Evolutionary conservation across 2,888 invertebrate species (phyloP), one percentile per base, ranked within the genome.

Genomic region (Nephrocerus scutellatus): DNA sequence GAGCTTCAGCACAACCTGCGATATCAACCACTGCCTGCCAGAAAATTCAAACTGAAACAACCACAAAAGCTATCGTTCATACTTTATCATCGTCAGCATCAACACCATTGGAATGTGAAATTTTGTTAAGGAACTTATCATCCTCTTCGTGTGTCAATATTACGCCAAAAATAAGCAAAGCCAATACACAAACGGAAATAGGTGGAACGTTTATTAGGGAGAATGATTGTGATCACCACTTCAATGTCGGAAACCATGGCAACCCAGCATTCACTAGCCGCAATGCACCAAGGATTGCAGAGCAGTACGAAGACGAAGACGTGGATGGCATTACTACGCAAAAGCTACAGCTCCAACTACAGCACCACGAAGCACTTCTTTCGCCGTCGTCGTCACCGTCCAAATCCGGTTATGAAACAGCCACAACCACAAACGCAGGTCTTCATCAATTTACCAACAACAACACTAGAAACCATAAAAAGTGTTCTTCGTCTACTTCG

Each of bases 401-500:
- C 29, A 57, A 52, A 18, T 54, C 54, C 56, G 23, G n/a, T n/a
- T n/a, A n/a, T n/a, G n/a, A 56, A 54, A 34, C 54, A 54, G 21
- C 54, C 55, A 29, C 48, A 56, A 3, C 36, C 44, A 10, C n/a
- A 10, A 22, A 22, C 23, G 23, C 23, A 8, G 23, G 8, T 10
- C 8, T 22, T 9, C 23, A 10, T 10, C 23, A 46, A 54, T 55
- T 36, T 57, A 57, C 1, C 57, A 59, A 3, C 56, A 56, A 26
- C n/a, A n/a, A n/a, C n/a, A n/a, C n/a, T n/a, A n/a, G n/a, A n/a
- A n/a, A n/a, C n/a, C n/a, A n/a, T n/a, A n/a, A n/a, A n/a, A n/a
- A n/a, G n/a, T n/a, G n/a, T n/a, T n/a, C n/a, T n/a, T 56, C 56
- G 14, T 55, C 59, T 16, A 58, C 62, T 5, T 53, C 57, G 26